These are phyloP conservation scores for Eulemur mongoz DNA, from an alignment of 2,797 vertebrate species.

Conservation along the genomic window DNA sequence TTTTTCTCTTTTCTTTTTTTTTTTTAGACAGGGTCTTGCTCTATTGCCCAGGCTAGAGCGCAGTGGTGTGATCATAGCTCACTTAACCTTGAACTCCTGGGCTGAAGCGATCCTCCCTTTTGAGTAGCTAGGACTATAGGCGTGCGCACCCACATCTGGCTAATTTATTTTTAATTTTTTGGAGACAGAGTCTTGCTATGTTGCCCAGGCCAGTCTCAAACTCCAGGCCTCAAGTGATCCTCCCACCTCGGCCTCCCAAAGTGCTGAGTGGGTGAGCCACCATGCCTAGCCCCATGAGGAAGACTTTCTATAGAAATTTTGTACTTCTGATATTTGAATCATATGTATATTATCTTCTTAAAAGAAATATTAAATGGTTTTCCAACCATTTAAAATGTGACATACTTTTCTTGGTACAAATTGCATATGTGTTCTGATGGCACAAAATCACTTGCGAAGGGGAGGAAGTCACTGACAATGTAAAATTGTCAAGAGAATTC, in stretches of 20 bases:
- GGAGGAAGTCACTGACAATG: background rate
- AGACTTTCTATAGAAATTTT: background rate
- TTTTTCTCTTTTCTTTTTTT: background rate
- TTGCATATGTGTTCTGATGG: background rate
- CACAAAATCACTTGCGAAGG: background rate
- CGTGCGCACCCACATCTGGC: background rate
- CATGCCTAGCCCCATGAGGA: background rate
- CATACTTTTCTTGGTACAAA: background rate
- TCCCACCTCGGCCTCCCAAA: background rate
- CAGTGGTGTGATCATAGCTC: background rate
- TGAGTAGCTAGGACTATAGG: background rate
- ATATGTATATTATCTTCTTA: background rate
- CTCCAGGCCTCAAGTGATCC: background rate
- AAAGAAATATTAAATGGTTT: background rate
- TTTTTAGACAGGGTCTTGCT: background rate
- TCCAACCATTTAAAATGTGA: background rate
- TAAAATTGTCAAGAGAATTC: slow-evolving; percentile 30
- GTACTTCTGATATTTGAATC: background rate
- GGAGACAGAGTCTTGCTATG: background rate
- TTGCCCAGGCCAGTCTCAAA: background rate
- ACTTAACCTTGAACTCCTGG: background rate
- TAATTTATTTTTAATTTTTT: background rate
- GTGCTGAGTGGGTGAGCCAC: background rate
- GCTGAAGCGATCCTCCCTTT: background rate
- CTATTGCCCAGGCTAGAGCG: background rate